A percentile compares a stretch with the other conserved stretches of the same genome.
Conservation (phyloP, 2,888 invertebrate species). For the Synanthedon formicaeformis region DNA sequence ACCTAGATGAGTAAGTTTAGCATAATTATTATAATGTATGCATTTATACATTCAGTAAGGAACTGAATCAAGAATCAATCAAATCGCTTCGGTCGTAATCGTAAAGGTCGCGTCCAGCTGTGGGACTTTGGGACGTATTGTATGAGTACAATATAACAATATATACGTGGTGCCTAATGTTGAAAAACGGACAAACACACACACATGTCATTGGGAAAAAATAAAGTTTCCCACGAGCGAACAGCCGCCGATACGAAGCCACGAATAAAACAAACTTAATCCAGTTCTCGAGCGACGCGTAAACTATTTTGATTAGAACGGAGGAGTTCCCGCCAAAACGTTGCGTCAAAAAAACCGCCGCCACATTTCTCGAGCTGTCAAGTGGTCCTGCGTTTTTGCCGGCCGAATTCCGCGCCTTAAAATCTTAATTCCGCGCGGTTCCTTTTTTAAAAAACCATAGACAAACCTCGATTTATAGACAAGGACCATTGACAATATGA, state of each 20-base stretch:
- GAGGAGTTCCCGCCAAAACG: conserved; percentile 50
- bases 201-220: conserved; percentile 23
- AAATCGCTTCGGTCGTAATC: no score
- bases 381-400: conserved; percentile 48
- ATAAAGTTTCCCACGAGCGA: conserved; percentile 41
- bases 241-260: conserved; percentile 4
- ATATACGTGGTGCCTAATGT: no score
- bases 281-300: conserved; percentile 34
- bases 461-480: conserved; percentile 46
- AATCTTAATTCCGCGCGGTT: conserved; percentile 57
- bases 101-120: no score
- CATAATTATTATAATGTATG: no score
- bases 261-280: conserved; percentile 32
- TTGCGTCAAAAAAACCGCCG: conserved; percentile 40
- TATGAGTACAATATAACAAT: no score
- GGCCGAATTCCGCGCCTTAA: conserved; percentile 46
- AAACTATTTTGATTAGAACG: conserved; percentile 71
- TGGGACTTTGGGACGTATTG: no score
- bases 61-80: no score
- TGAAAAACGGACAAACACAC: no score
- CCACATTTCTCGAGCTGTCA: conserved; percentile 65
- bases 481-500: conserved; percentile 37
- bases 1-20: no score
- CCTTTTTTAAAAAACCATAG: conserved; percentile 32
- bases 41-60: no score